Conservation (phyloP, 2,888 invertebrate species). For the Eurois occulta region DNA sequence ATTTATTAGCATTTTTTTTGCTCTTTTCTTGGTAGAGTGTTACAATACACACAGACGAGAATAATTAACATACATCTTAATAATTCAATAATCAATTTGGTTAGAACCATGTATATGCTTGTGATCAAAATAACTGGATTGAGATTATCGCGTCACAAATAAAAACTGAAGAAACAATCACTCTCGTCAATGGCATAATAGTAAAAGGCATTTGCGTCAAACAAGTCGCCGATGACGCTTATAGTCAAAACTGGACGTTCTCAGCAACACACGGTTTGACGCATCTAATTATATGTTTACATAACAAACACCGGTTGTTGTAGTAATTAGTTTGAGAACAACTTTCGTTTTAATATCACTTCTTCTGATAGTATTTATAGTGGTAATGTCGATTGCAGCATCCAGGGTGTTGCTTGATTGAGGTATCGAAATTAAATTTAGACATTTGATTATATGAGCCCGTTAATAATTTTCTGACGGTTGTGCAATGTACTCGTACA, state of each 20-base stretch:
- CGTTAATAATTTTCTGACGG: neutral
- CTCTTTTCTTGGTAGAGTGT: too few species aligned
- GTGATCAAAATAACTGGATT: slow-evolving; percentile 4
- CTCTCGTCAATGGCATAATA: slow-evolving; percentile 39
- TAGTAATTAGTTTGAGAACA: slow-evolving; percentile 76
- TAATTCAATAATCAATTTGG: slow-evolving; percentile 6
- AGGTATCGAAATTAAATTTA: slow-evolving; percentile 9
- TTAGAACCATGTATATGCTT: neutral
- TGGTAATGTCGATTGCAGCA: slow-evolving; percentile 55
- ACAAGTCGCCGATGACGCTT: slow-evolving; percentile 23
- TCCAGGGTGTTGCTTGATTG: slow-evolving; percentile 16
- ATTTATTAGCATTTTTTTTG: neutral
- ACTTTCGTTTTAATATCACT: slow-evolving; percentile 79
- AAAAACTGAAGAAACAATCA: slow-evolving; percentile 26
- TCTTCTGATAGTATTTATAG: slow-evolving; percentile 58
- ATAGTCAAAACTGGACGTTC: slow-evolving; percentile 70
- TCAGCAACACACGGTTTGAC: slow-evolving; percentile 62
- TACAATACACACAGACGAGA: neutral
- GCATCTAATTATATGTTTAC: slow-evolving; percentile 80
- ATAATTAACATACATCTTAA: slow-evolving; percentile 14
- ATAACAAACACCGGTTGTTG: slow-evolving; percentile 76
- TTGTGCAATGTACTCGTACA: neutral
- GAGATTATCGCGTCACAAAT: neutral
- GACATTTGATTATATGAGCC: neutral
- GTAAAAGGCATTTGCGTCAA: slow-evolving; percentile 49